Conservation (phyloP, 1,140 invertebrate genomes). For the Plutomurus gul region DNA sequence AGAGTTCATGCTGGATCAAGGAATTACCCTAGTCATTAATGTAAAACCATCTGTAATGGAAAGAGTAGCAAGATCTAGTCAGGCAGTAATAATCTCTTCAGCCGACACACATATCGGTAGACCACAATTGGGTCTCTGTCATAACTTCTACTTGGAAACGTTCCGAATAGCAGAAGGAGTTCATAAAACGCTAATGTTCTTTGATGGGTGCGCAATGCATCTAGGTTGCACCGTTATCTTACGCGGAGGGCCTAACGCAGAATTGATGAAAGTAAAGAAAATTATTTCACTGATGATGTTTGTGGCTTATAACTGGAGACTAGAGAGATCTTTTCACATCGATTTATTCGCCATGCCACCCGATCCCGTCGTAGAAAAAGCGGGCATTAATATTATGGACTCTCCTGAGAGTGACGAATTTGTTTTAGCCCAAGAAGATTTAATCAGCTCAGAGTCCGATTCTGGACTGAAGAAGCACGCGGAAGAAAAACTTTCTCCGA, state of each 20-base stretch:
- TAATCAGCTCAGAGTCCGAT: neutral
- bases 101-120: slow-evolving; percentile 84
- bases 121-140: slow-evolving; percentile 83
- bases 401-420: slow-evolving; percentile 38
- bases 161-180: slow-evolving; percentile 63
- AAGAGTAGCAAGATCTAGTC: slow-evolving; percentile 77
- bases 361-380: neutral
- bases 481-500: neutral
- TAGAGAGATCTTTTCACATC: slow-evolving; percentile 89
- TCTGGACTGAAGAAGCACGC: neutral
- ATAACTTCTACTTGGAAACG: slow-evolving; percentile 79
- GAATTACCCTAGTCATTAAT: slow-evolving; percentile 85
- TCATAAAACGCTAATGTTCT: slow-evolving; percentile 88
- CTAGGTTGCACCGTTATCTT: slow-evolving; percentile 88
- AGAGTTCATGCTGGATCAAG: slow-evolving; percentile 76
- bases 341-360: slow-evolving; percentile 76
- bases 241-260: slow-evolving; percentile 73
- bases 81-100: slow-evolving; percentile 84
- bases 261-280: slow-evolving; percentile 80
- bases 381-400: neutral
- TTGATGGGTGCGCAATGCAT: slow-evolving; percentile 86
- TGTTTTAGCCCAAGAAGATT: slow-evolving; percentile 36
- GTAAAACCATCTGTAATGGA: slow-evolving; percentile 85
- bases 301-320: slow-evolving; percentile 85
- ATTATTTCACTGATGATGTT: slow-evolving; percentile 81